Conservation (phyloP, 2,113 vertebrate species). For the Actinemys pallida region DNA sequence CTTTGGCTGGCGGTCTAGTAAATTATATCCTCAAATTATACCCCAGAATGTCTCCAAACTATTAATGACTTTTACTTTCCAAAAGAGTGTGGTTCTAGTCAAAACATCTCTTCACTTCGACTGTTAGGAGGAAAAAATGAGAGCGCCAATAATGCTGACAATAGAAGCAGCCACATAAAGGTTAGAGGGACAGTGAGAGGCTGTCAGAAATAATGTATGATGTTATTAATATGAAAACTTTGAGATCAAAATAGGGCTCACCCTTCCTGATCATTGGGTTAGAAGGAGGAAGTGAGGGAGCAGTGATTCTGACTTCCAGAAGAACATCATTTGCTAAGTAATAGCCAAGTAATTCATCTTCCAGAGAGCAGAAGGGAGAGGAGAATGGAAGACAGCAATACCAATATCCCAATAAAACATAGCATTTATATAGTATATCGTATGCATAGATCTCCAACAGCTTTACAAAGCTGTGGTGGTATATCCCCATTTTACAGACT, state of each 20-base stretch:
- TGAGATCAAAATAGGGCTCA: slow-evolving; percentile 6
- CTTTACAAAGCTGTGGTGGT: fast-evolving
- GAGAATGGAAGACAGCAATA: not conserved
- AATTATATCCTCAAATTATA: not conserved
- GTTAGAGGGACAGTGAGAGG: slow-evolving; percentile 46
- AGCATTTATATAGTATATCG: not conserved
- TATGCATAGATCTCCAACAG: not conserved
- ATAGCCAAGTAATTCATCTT: slow-evolving; percentile 31
- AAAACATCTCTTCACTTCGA: slow-evolving; percentile 46
- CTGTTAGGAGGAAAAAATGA: slow-evolving; percentile 56
- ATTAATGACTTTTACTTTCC: not conserved
- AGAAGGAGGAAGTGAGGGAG: slow-evolving; percentile 16
- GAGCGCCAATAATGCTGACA: slow-evolving; percentile 47
- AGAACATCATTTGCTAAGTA: not conserved
- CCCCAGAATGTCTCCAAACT: not conserved
- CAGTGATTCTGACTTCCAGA: not conserved
- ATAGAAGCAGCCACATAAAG: slow-evolving; percentile 41
- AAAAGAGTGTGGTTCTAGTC: not conserved
- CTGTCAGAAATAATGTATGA: slow-evolving; percentile 65
- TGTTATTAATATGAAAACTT: slow-evolving; percentile 64
- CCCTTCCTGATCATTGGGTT: not conserved
- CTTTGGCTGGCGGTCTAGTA: not conserved
- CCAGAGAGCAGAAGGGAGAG: not conserved
- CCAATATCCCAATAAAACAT: not conserved
- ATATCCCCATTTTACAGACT: not conserved